Base-by-base conservation (phyloP, 2,113 vertebrate genomes). In the Erythrocercus mccallii region DNA sequence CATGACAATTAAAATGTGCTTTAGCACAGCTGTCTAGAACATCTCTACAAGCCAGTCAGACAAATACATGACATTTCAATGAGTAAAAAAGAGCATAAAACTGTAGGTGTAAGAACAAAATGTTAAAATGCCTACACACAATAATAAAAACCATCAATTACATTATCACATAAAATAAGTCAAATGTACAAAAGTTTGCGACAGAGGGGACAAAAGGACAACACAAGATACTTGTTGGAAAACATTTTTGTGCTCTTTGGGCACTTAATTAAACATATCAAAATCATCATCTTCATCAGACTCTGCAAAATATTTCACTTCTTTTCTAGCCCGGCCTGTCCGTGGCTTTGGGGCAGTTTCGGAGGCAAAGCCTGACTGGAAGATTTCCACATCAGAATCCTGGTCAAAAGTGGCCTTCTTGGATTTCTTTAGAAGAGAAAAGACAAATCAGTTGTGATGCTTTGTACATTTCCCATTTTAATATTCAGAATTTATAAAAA, bases 181-280 rank as follows among this genome's bases (percentile, higher is more conserved):
- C 98, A 98, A 99, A 99, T 99, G 99, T 99, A 99, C 99, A 99
- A 99, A 99, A 99, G 98, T 99, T 98, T 98, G 98, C 98, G 98
- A 98, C 98, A 97, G 97, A 97, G 98, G 97, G 98, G 96, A 98
- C 98, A 97, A 98, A 97, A 98, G 94, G 98, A 98, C 98, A 98
- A 98, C 98, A 98, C 98, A 97, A 98, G 97, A 81, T 96, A 98
- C 70, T 98, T 95, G 91, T 95, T 98, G 97, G 82, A 98, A 98
- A 98, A 97, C 97, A 96, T 97, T 96, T 95, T 88, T 94, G 98
- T 98, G 98, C 98, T 97, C 97, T 96, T 97, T 88, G 96, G 97
- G 95, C 96, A 98, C 97, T 98, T 98, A 99, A 97, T 99, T 98
- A 95, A 99, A 99, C 99, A 99, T 99, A 98, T 98, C 98, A 97